These are phyloP conservation scores for Chelonus formosanus DNA, from an alignment of 2,888 invertebrate species.

Conservation along the genomic window DNA sequence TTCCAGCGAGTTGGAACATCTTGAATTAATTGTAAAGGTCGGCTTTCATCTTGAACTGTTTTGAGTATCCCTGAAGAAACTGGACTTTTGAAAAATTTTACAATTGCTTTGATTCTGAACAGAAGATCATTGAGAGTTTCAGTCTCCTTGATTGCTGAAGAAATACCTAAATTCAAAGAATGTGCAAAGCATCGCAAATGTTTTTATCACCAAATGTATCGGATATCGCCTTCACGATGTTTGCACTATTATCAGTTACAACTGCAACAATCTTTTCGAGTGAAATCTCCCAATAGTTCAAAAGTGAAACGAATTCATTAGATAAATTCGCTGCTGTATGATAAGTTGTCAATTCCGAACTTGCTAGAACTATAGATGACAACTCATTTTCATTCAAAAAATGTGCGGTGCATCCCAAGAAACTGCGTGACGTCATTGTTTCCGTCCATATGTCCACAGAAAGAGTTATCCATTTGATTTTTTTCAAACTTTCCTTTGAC, in stretches of 20 bases:
- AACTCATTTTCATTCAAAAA: constrained; percentile 30
- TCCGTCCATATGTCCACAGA: constrained; percentile 42
- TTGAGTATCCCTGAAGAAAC: constrained; percentile 18
- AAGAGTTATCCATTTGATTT: constrained; percentile 27
- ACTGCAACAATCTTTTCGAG: constrained; percentile 36
- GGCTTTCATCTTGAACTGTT: neutral
- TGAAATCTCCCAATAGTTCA: constrained; percentile 33
- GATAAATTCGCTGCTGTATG: constrained; percentile 38
- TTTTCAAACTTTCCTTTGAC: constrained; percentile 36
- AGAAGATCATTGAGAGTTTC: constrained; percentile 28
- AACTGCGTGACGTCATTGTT: constrained; percentile 36
- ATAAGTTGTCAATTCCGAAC: constrained; percentile 29
- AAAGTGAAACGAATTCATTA: constrained; percentile 22
- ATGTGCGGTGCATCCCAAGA: constrained; percentile 37
- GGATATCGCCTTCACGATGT: constrained; percentile 39
- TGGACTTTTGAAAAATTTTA: constrained; percentile 39
- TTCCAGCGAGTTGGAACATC: neutral
- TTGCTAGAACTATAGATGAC: constrained; percentile 27
- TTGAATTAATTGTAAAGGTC: neutral
- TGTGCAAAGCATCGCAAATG: constrained; percentile 44
- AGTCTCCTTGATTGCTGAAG: constrained; percentile 23
- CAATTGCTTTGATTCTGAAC: constrained; percentile 39
- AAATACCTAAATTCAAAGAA: constrained; percentile 36
- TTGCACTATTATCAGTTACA: constrained; percentile 41
- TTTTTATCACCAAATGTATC: too few species aligned